phyloP scores from a whole-genome alignment of 2,888 invertebrate species.

The Tetragnatha montana region DNA sequence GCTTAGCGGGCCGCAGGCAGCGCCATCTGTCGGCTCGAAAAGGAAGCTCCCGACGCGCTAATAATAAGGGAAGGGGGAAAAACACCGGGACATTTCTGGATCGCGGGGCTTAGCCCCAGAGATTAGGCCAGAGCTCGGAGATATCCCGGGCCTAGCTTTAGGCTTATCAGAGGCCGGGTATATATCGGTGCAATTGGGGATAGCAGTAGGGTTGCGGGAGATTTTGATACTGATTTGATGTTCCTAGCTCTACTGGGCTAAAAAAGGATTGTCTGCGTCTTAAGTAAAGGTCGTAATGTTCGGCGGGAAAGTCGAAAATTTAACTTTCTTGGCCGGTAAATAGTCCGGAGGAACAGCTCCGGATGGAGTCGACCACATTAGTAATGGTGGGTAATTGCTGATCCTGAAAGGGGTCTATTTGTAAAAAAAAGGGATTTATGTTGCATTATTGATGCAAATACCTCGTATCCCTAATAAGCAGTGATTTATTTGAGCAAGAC shows the following conservation, averaged over 20 bases:
- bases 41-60: conserved; percentile 15
- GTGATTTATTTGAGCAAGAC: no score
- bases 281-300: conserved; percentile 65
- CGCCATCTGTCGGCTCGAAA: conserved; percentile 43
- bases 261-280: conserved; percentile 63
- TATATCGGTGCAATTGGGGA: conserved; percentile 66
- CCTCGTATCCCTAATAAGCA: no score
- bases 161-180: conserved; percentile 67
- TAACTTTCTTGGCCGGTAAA: conserved; percentile 60
- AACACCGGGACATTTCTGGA: conserved; percentile 60
- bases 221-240: conserved; percentile 69
- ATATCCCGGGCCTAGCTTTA: conserved; percentile 59
- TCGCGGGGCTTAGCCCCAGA: conserved; percentile 55
- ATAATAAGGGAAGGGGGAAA: conserved; percentile 26
- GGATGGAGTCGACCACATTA: conserved; percentile 2
- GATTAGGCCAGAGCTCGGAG: conserved; percentile 65
- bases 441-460: no score
- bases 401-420: no score
- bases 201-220: conserved; percentile 48
- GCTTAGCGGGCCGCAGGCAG: neutral
- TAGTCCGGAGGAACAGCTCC: conserved; percentile 20
- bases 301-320: conserved; percentile 62
- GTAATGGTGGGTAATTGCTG: no score
- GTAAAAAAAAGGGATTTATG: no score
- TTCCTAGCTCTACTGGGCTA: conserved; percentile 59